A percentile compares a stretch with the other conserved stretches of the same genome.
Evolutionary conservation across 2,113 vertebrate genomes (phyloP).

Genomic region (Gavia stellata): DNA sequence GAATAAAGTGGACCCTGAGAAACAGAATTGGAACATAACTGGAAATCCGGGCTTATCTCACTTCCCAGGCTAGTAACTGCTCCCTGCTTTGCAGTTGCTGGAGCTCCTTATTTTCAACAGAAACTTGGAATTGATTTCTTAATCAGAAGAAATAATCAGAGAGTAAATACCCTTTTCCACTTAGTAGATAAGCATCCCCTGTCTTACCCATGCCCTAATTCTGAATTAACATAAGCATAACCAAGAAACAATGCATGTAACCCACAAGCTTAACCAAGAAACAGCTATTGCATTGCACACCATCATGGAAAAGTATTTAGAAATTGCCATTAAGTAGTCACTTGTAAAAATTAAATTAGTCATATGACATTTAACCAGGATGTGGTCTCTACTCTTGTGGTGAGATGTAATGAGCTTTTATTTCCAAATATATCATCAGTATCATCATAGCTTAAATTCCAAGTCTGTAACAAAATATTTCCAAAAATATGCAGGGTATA

Average conservation of each 20-base stretch:
- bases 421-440: constrained; percentile 3
- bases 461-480: not conserved
- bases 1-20: not conserved
- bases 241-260: not conserved
- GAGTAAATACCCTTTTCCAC: not conserved
- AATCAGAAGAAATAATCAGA: not conserved
- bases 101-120: not conserved
- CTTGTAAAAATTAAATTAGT: constrained; percentile 38
- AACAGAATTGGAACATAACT: not conserved
- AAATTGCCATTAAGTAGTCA: not conserved
- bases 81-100: not conserved
- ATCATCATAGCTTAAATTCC: constrained; percentile 18
- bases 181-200: not conserved
- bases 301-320: constrained; percentile 19
- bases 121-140: not conserved
- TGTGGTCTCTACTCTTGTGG: constrained; percentile 22
- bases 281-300: not conserved
- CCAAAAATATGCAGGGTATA: not conserved
- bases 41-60: not conserved
- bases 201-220: not conserved
- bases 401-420: constrained; percentile 12
- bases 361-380: constrained; percentile 43
- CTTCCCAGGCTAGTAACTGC: not conserved
- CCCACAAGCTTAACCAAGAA: not conserved
- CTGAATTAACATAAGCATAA: not conserved